A percentile compares a stretch with the other conserved stretches of the same genome.
phyloP scores from a whole-genome alignment of 2,888 invertebrate species.

The Tineola bisselliella region DNA sequence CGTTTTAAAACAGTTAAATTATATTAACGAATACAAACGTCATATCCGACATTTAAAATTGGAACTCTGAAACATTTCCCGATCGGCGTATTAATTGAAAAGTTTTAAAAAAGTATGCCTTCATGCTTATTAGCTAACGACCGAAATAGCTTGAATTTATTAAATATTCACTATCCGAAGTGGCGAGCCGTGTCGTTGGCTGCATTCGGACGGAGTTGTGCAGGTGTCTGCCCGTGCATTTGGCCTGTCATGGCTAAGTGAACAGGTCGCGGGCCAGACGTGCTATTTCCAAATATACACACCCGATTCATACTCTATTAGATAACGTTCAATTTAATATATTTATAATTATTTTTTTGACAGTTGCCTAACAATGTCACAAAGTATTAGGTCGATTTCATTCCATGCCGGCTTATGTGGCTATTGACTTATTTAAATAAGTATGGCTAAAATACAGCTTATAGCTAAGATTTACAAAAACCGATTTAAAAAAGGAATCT shows the following conservation, averaged over 20 bases:
- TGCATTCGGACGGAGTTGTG: slow-evolving; percentile 31
- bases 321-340: background rate
- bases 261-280: slow-evolving; percentile 33
- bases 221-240: slow-evolving; percentile 54
- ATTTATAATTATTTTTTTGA: too few species aligned
- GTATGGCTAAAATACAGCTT: too few species aligned
- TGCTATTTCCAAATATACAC: background rate
- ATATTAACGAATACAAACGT: too few species aligned
- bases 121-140: slow-evolving; percentile 45
- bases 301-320: background rate
- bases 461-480: too few species aligned
- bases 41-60: too few species aligned
- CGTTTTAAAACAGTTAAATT: too few species aligned
- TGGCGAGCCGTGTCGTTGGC: slow-evolving; percentile 56
- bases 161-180: slow-evolving; percentile 59
- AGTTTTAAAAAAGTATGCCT: slow-evolving; percentile 21
- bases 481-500: too few species aligned
- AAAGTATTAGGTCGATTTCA: too few species aligned
- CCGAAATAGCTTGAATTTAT: slow-evolving; percentile 46
- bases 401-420: too few species aligned
- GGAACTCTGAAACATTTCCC: background rate
- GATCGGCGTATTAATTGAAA: slow-evolving; percentile 5
- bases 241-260: slow-evolving; percentile 50
- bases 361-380: too few species aligned
- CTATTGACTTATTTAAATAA: too few species aligned